Base-by-base conservation (phyloP, 2,888 invertebrate genomes). In the Lepidonotus clava region DNA sequence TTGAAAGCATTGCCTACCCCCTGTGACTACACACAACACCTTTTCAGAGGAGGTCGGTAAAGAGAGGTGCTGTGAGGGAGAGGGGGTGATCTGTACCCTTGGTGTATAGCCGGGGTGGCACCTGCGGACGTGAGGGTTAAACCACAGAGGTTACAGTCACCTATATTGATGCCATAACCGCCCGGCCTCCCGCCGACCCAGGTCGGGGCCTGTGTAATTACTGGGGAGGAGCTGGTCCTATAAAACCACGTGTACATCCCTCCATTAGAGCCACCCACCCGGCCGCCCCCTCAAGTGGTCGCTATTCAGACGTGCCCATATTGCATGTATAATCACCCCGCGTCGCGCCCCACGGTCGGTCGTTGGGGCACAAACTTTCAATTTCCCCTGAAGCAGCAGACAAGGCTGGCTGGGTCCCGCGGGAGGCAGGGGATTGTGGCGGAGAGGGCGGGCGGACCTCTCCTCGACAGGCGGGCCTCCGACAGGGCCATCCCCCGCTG, bases 101-200 rank as follows among this genome's bases (percentile, higher is more conserved):
- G 8, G 46, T 46, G 46, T 46, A 18, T 46, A 11, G 8, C 8
- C 8, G 8, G 46, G 8, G 21, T 14, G 36, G 38, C 71, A 71
- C 38, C 71, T 71, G 71, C 71, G 36, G 21, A 14, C 34, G 18
- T n/a, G n/a, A n/a, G n/a, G n/a, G n/a, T n/a, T 5, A 18, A 21
- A 71, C 71, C 71, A 36, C 71, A 71, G 71, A 51, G 80, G 80
- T 46, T 46, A 51, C 46, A 80, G 80, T 80, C 80, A 80, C 80
- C 80, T 46, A 80, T 46, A 80, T 46, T 4, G 51, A 46, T 41
- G 80, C 28, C 46, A 80, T 80, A 80, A 80, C 46, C 51, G 6
- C 8, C 34, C 24, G 80, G 28, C 41, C 46, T 11, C 80, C 80
- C 32, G 18, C 24, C n/a, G n/a, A n/a, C n/a, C n/a, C n/a, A n/a